These are phyloP conservation scores for Spermophilus dauricus DNA, from an alignment of 2,113 vertebrate genomes.

Conservation along the genomic window DNA sequence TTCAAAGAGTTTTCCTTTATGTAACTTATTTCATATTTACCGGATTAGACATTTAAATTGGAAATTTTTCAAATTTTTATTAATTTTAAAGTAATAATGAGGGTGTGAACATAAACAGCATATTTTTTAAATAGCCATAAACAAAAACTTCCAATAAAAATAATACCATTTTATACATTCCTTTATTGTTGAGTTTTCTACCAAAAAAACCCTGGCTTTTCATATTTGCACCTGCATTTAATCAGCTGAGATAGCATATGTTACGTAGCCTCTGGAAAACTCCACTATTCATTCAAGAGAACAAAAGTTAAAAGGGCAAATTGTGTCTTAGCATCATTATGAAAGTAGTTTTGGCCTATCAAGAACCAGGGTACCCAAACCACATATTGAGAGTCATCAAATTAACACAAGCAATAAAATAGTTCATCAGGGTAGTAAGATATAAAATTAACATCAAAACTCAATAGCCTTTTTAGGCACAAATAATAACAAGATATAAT, in stretches of 20 bases:
- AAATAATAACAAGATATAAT: neutral
- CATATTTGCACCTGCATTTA: neutral
- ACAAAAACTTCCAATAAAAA: constrained; percentile 18
- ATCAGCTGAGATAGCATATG: neutral
- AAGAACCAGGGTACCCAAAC: neutral
- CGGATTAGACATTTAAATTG: constrained; percentile 8
- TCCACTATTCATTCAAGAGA: constrained; percentile 24
- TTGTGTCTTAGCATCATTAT: constrained; percentile 13
- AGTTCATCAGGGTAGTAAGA: neutral
- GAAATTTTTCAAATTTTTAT: constrained; percentile 1
- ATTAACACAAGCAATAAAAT: neutral
- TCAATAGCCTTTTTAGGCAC: neutral
- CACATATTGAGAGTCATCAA: neutral
- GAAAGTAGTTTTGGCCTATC: constrained; percentile 18
- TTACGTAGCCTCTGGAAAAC: constrained; percentile 19
- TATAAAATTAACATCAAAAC: neutral
- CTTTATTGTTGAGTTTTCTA: neutral
- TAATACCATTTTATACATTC: neutral
- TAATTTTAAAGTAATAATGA: constrained; percentile 14
- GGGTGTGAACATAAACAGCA: neutral
- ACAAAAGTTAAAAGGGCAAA: constrained; percentile 3
- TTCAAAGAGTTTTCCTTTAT: neutral
- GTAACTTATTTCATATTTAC: neutral
- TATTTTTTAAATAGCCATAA: constrained; percentile 36
- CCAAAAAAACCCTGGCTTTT: neutral